Evolutionary conservation across 53 echinoderm and acorn worm genomes (phyloP), one percentile per base, ranked within the genome.

Genomic region (Crossaster papposus): DNA sequence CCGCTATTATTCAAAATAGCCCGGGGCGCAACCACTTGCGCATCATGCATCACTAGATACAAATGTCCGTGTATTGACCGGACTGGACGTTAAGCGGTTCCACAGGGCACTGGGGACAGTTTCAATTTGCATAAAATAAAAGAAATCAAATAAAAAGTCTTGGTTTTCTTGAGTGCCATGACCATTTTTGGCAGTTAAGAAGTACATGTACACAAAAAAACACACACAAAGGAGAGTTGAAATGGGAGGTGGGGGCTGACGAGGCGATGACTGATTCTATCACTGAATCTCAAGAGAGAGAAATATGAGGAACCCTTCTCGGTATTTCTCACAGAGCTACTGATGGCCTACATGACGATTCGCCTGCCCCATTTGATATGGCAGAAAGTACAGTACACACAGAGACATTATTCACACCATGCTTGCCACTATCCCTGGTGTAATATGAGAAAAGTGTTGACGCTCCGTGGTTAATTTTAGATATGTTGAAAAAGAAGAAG

Each of bases 1-100:
- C 80, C 32, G 63, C 63, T 63, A 85, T 85, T 85, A 85, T 85
- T 85, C 72, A 72, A 31, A 26, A 85, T 32, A 73, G 54, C 85
- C 84, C 54, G 22, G 8, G 85, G 85, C 85, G 72, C 38, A 30
- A 13, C 58, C 23, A 54, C 85, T 85, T 54, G 14, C 22, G 54
- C 26, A 83, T n/a, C 44, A 74, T 32, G 73, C 85, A 85, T 23
- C 72, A 54, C 85, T 85, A 54, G 85, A 55, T 85, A 37, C 71
- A 35, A 22, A 71, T 72, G 74, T 20, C 20, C 74, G 23, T 85
- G 85, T 85, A 85, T 85, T 85, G 85, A 85, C 85, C 85, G 29
- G 52, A 23, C 38, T 51, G 85, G 54, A 73, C 55, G 54, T 85
- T 85, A 72, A 85, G 54, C 74, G 54, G 29, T 54, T 73, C 85